Evolutionary conservation across 2,113 vertebrate species (phyloP).

Genomic region (Telmatochromis sp.): DNA sequence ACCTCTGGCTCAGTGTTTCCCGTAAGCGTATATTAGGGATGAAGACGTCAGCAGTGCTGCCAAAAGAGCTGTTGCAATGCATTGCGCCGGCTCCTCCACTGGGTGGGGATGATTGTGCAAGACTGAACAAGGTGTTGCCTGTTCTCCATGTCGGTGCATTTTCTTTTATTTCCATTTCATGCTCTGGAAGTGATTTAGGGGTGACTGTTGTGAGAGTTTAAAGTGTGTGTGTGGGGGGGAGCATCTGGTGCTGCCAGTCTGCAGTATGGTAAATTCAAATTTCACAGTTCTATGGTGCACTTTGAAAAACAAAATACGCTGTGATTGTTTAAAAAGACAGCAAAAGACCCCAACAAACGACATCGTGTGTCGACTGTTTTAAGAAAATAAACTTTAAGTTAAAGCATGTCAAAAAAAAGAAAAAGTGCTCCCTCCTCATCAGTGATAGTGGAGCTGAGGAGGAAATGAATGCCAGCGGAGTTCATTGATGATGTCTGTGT

Average conservation of each 20-base stretch:
- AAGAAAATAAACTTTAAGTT: background rate
- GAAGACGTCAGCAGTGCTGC: background rate
- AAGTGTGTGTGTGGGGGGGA: background rate
- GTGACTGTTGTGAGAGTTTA: background rate
- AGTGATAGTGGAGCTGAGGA: background rate
- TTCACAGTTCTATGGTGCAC: background rate
- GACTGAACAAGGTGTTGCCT: background rate
- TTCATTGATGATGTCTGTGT: constrained; percentile 52
- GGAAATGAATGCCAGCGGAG: constrained; percentile 11
- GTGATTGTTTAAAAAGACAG: background rate
- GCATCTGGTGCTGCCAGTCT: background rate
- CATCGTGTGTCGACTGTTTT: rapidly evolving
- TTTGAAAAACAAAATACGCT: background rate
- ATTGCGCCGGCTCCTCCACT: background rate
- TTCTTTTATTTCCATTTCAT: constrained; percentile 1
- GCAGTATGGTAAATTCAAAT: background rate
- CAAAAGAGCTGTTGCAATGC: background rate
- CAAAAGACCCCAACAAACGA: background rate
- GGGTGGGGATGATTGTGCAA: constrained; percentile 7
- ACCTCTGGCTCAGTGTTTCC: background rate
- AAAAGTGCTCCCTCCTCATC: background rate
- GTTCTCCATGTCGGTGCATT: background rate
- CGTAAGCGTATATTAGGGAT: background rate
- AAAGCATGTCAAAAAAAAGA: background rate
- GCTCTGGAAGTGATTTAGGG: background rate